phyloP scores from a whole-genome alignment of 1,140 invertebrate genomes.

The Belonocnema kinseyi region DNA sequence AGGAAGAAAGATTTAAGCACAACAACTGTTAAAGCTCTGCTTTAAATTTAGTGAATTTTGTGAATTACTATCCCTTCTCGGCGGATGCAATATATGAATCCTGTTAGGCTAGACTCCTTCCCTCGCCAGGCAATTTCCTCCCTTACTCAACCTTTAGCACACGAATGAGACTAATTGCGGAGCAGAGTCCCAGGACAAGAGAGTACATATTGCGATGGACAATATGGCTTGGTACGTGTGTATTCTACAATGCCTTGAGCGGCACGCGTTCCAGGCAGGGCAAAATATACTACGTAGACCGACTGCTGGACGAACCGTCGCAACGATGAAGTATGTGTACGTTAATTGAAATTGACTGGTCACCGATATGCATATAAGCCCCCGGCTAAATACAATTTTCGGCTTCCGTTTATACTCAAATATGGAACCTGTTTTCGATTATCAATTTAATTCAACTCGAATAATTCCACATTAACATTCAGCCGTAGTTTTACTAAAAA shows the following conservation, averaged over 20 bases:
- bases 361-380: constrained; percentile 48
- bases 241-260: constrained; percentile 43
- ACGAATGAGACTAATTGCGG: constrained; percentile 56
- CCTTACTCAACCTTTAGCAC: constrained; percentile 21
- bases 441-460: constrained; percentile 37
- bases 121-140: constrained; percentile 18
- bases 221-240: background rate
- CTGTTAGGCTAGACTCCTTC: constrained; percentile 19
- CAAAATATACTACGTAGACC: constrained; percentile 46
- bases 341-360: constrained; percentile 66
- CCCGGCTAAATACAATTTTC: constrained; percentile 43
- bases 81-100: constrained; percentile 26
- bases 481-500: background rate
- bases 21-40: background rate
- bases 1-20: no score
- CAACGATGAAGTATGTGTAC: constrained; percentile 52
- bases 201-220: constrained; percentile 38
- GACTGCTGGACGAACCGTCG: constrained; percentile 49
- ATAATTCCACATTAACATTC: background rate
- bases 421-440: constrained; percentile 31
- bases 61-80: background rate
- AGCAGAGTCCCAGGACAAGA: constrained; percentile 46
- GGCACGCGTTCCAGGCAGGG: constrained; percentile 40
- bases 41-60: background rate
- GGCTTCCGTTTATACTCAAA: constrained; percentile 42